Evolutionary conservation across 2,888 invertebrate genomes (phyloP).

Genomic region (Heliconius hortense): DNA sequence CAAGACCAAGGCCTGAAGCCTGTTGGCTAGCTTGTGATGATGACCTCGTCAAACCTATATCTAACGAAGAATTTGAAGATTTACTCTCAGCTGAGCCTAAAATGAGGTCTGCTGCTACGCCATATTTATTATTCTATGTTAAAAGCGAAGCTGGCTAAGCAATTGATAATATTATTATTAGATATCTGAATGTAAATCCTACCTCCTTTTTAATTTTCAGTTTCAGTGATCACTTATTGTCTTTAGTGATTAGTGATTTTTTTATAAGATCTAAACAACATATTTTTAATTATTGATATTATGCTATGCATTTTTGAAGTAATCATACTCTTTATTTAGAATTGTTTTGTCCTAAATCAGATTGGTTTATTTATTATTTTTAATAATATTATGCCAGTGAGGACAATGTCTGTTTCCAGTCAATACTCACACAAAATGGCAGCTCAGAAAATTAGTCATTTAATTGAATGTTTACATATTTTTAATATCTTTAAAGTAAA

Average conservation of each 20-base stretch:
- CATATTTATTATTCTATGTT: slow-evolving; percentile 93
- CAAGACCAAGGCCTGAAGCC: slow-evolving; percentile 65
- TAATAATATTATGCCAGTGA: slow-evolving; percentile 16
- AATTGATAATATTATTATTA: not conserved
- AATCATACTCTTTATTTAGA: slow-evolving; percentile 4
- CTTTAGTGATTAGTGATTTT: not conserved
- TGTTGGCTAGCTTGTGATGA: slow-evolving; percentile 95
- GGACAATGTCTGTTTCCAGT: slow-evolving; percentile 5
- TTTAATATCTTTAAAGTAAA: too few species aligned
- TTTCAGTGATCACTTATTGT: not conserved
- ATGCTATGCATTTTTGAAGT: not conserved
- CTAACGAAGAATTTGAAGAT: slow-evolving; percentile 89
- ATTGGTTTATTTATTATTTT: not conserved
- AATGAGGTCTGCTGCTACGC: slow-evolving; percentile 89
- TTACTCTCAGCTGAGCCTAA: slow-evolving; percentile 87
- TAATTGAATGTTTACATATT: slow-evolving; percentile 4
- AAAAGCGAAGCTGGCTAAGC: slow-evolving; percentile 79
- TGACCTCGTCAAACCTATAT: slow-evolving; percentile 90
- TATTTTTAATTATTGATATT: not conserved
- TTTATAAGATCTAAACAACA: not conserved
- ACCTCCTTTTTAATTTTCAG: slow-evolving; percentile 18
- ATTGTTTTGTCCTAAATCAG: not conserved
- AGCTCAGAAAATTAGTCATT: slow-evolving; percentile 29
- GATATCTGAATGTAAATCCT: slow-evolving; percentile 7
- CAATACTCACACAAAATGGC: not conserved